Evolutionary conservation across 2,113 vertebrate genomes (phyloP).

Genomic region (Mesoclemmys tuberculata): DNA sequence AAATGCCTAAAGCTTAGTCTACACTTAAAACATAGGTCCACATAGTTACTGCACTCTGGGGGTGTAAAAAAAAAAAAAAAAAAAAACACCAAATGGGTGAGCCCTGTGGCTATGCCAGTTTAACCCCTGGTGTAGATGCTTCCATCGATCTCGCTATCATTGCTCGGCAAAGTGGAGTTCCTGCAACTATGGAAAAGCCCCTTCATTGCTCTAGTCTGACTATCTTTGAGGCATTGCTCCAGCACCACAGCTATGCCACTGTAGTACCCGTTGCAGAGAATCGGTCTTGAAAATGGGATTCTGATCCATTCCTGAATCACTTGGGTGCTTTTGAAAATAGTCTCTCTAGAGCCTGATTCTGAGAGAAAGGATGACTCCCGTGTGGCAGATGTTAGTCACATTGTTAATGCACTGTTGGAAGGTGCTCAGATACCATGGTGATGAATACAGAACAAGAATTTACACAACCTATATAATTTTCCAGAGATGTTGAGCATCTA

Average conservation of each 20-base stretch:
- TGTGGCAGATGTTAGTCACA: neutral
- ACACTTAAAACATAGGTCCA: neutral
- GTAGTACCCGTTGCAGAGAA: neutral
- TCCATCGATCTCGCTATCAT: neutral
- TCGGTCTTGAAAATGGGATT: neutral
- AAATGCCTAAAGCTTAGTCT: neutral
- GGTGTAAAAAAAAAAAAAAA: neutral
- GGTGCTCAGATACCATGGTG: neutral
- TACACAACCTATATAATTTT: neutral
- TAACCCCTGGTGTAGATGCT: neutral
- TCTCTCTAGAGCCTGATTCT: fast-evolving
- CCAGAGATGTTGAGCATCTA: neutral
- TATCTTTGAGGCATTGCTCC: neutral
- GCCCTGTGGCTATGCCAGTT: neutral
- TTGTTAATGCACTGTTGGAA: fast-evolving
- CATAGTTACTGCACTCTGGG: neutral
- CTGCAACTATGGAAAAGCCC: neutral
- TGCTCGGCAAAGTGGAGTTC: neutral
- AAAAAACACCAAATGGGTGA: neutral
- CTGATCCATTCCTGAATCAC: neutral
- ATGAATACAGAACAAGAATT: no score
- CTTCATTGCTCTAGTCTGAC: neutral
- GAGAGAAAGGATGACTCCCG: neutral
- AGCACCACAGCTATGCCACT: neutral
- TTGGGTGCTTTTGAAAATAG: fast-evolving